Evolutionary conservation across 2,113 vertebrate genomes (phyloP), one percentile per base, ranked within the genome.

Genomic region (Malurus melanocephalus): DNA sequence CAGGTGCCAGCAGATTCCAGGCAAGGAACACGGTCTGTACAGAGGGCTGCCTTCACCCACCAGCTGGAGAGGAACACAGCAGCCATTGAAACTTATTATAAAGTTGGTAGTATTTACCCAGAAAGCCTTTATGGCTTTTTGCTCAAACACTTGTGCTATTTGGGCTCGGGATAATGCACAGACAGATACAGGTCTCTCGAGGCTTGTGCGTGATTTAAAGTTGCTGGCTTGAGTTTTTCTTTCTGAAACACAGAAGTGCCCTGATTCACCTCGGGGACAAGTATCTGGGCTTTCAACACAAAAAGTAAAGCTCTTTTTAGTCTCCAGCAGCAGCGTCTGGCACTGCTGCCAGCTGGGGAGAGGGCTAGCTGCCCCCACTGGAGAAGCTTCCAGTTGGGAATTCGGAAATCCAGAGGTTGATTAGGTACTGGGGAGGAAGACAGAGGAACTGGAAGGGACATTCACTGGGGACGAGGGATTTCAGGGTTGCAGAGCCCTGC

Each of bases 1-100:
- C 77, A 84, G 80, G 82, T 72, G 72, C 90, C 85, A 92, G 84
- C 32, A 92, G 52, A 82, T 91, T 71, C 67, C 88, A 92, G 80
- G 92, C 80, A 80, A 46, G 9, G 46, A 76, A 71, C 27, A 32
- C 2, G 1, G 42, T 19, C 23, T 35, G 26, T 16, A 87, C 84
- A 91, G 53, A 88, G 56, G 59, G 69, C 62, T 80, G 77, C 71
- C 67, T 94, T 90, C 81, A 89, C 75, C 64, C 87, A 87, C 62
- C 77, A 84, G 75, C 72, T 87, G 72, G 23, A 86, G 33, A n/a
- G 66, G 33, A 91, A 95, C 95, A 93, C 83, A 89, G 92, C 46
- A 80, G 30, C 46, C 79, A 93, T 81, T 95, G 84, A 95, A 78
- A 56, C 7, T 62, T 86, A 61, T n/a, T 62, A 78, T 60, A 45